Evolutionary conservation across 2,888 invertebrate species (phyloP), one percentile per base, ranked within the genome.

Genomic region (Coelogynopora nodosa): DNA sequence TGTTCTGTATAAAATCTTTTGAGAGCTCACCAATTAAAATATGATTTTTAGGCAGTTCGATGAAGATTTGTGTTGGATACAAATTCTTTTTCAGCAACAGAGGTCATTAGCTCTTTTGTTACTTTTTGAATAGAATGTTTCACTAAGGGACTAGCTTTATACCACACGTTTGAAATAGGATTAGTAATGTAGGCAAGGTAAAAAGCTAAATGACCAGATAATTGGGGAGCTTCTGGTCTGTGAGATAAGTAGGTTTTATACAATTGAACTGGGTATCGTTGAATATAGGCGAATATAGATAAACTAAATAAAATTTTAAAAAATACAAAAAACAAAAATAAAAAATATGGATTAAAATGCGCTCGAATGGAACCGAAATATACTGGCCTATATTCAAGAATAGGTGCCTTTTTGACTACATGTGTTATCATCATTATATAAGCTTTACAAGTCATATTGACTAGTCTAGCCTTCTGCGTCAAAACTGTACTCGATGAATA

Each of bases 1-100:
- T 82, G 5, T 82, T 82, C 31, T 82, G 30, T 82, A 82, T 82
- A 31, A 31, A 10, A 27, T 29, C 82, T 29, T 82, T 31, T 27
- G 82, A 29, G 30, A 82, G 28, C 30, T 31, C 82, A 82, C 23
- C 82, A 13, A 31, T 29, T 31, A 82, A 31, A 31, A 82, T 26
- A 30, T n/a, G 29, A 31, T 86, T 31, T n/a, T 13, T 86, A 26
- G 29, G 86, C 84, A 29, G 30, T 86, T 86, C 86, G 30, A 29
- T 30, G 31, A 31, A 86, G 30, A 84, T 23, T 30, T 29, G 27
- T 85, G 81, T 85, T 29, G n/a, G 30, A 83, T 85, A 85, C 30
- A 83, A 81, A 85, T 31, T 31, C 82, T 31, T 82, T 31, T 29
- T 31, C 31, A 82, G 5, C 31, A 31, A 31, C 30, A 82, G 31